These are phyloP conservation scores for Danaus chrysippus DNA, from an alignment of 2,888 invertebrate species.

Conservation along the genomic window DNA sequence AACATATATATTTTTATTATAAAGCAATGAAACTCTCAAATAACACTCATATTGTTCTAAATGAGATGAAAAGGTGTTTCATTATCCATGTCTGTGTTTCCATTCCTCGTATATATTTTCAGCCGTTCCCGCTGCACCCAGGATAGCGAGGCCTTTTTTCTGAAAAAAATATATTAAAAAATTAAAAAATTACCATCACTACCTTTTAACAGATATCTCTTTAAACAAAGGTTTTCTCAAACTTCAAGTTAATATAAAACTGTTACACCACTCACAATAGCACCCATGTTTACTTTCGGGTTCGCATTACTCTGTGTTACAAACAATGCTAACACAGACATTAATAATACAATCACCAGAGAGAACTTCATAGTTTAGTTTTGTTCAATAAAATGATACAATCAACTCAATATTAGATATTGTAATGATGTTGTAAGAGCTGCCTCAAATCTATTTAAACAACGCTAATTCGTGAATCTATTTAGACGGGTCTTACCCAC, in stretches of 20 bases:
- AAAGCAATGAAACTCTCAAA: not conserved
- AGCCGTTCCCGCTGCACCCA: slow-evolving; percentile 32
- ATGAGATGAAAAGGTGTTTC: slow-evolving; percentile 7
- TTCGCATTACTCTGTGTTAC: slow-evolving; percentile 35
- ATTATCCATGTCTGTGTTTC: slow-evolving; percentile 19
- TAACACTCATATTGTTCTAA: no score
- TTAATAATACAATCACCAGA: slow-evolving; percentile 35
- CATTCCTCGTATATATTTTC: slow-evolving; percentile 32
- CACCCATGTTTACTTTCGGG: slow-evolving; percentile 39
- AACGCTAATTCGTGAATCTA: no score
- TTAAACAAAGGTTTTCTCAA: no score
- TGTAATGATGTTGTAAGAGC: no score
- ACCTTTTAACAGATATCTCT: no score
- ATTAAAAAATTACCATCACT: not conserved
- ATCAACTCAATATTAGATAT: not conserved
- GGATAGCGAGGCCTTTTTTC: slow-evolving; percentile 31
- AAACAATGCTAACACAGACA: slow-evolving; percentile 38
- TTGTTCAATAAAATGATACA: not conserved
- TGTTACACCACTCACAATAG: slow-evolving; percentile 35
- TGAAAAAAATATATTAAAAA: slow-evolving; percentile 23
- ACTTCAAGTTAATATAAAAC: not conserved
- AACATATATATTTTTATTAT: not conserved
- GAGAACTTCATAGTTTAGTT: slow-evolving; percentile 40
- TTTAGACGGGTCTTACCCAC: no score
- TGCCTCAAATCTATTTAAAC: no score